Conservation (phyloP, 1,140 invertebrate genomes). For the Laupala kohalensis region DNA sequence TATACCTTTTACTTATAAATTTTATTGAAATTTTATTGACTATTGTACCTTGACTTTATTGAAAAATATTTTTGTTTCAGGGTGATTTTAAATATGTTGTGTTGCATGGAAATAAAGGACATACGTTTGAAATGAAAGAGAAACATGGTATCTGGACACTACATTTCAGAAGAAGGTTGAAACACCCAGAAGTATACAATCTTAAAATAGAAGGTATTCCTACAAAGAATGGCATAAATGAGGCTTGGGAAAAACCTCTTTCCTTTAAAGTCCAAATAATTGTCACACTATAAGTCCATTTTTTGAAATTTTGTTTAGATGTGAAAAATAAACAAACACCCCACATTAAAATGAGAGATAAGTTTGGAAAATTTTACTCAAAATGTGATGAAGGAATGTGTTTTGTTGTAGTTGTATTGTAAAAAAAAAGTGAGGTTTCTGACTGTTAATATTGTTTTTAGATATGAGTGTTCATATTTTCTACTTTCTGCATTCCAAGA, state of each 20-base stretch:
- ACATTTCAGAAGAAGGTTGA: slow-evolving; percentile 43
- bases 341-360: background rate
- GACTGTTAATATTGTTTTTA: too few species aligned
- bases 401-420: background rate
- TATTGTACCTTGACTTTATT: background rate
- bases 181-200: slow-evolving; percentile 37
- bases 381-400: background rate
- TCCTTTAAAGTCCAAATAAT: slow-evolving; percentile 34
- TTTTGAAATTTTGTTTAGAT: too few species aligned
- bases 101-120: slow-evolving; percentile 44
- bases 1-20: background rate
- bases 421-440: background rate
- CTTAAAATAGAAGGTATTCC: slow-evolving; percentile 41
- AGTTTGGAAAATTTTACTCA: background rate
- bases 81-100: slow-evolving; percentile 52
- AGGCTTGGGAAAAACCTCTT: slow-evolving; percentile 38
- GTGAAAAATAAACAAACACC: background rate
- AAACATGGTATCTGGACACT: slow-evolving; percentile 47
- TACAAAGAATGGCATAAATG: slow-evolving; percentile 18
- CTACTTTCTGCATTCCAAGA: too few species aligned
- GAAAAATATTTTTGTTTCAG: slow-evolving; percentile 20
- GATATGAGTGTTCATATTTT: too few species aligned
- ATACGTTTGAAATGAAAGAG: slow-evolving; percentile 49
- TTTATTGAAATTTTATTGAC: background rate
- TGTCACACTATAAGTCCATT: slow-evolving; percentile 32